A percentile compares a stretch with the other conserved stretches of the same genome.
Conservation (phyloP, 1,140 invertebrate species). For the Lutraria rhynchaena region DNA sequence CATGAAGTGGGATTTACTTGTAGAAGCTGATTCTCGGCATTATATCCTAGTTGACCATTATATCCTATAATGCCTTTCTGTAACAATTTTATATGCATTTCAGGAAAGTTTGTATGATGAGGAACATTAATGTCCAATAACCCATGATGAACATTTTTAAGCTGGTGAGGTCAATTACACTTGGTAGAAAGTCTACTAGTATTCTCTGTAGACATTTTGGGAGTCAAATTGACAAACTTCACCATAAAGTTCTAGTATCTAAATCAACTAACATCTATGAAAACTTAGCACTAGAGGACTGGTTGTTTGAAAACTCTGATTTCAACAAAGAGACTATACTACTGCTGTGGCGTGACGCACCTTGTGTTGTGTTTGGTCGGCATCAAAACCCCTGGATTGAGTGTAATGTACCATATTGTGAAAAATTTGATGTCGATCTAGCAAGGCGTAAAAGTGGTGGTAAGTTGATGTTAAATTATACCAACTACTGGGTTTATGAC, state of each 20-base stretch:
- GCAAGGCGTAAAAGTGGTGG: conserved; percentile 88
- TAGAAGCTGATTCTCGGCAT: too few relatives aligned
- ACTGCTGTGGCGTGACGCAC: conserved; percentile 94
- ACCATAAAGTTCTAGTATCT: conserved; percentile 85
- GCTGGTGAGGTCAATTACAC: too few relatives aligned
- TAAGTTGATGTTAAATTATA: conserved; percentile 1
- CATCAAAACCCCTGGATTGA: conserved; percentile 99
- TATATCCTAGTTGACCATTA: too few relatives aligned
- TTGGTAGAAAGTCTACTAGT: too few relatives aligned
- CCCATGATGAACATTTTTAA: too few relatives aligned
- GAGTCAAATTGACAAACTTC: too few relatives aligned
- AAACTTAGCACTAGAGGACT: conserved; percentile 96
- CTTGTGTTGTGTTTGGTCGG: conserved; percentile 96
- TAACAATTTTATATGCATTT: too few relatives aligned
- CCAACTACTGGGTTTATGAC: neutral
- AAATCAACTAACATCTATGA: conserved; percentile 94
- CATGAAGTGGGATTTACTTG: too few relatives aligned
- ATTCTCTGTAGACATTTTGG: too few relatives aligned
- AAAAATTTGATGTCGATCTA: conserved; percentile 87
- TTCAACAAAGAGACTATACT: conserved; percentile 90
- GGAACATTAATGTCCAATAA: too few relatives aligned
- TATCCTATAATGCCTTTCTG: too few relatives aligned
- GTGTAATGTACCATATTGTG: conserved; percentile 86
- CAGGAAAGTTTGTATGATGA: too few relatives aligned
- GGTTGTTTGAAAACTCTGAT: conserved; percentile 94